These are phyloP conservation scores for Apostichopus parvimensis DNA, from an alignment of 35 echinoderm and acorn worm genomes.

Conservation along the genomic window DNA sequence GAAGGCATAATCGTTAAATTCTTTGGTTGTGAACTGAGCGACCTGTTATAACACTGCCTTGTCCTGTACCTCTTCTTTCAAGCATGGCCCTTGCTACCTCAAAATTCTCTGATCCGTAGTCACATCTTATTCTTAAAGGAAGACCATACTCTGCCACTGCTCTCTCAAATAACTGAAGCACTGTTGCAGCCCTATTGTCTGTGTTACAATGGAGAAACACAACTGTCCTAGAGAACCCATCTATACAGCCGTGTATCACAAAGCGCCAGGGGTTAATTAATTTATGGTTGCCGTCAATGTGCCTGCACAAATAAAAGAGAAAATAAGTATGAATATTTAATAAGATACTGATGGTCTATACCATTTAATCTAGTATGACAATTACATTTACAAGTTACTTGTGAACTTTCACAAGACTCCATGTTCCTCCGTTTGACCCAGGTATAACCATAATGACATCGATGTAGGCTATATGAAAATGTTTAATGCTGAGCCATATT, in stretches of 20 bases:
- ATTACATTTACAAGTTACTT: too few relatives aligned
- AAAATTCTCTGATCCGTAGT: not conserved
- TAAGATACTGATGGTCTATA: too few relatives aligned
- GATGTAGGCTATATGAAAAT: too few relatives aligned
- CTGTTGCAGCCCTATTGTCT: constrained; percentile 8
- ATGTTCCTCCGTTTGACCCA: too few relatives aligned
- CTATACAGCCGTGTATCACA: constrained; percentile 4
- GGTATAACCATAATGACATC: too few relatives aligned
- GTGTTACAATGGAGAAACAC: not conserved
- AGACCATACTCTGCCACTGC: constrained; percentile 20
- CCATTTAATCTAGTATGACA: too few relatives aligned
- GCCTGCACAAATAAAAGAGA: too few relatives aligned
- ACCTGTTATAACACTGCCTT: not conserved
- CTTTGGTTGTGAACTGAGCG: not conserved
- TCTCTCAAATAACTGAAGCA: not conserved
- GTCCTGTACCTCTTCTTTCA: not conserved
- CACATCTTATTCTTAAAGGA: constrained; percentile 9
- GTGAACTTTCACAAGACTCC: too few relatives aligned
- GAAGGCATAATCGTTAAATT: not conserved
- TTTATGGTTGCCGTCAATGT: too few relatives aligned
- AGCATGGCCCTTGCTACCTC: not conserved
- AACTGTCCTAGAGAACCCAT: constrained; percentile 11
- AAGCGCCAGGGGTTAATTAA: too few relatives aligned
- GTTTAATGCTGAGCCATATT: too few relatives aligned
- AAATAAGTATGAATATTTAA: too few relatives aligned